Percentiles rank a stretch among this genome's conserved stretches.
phyloP scores from a whole-genome alignment of 2,797 vertebrate species.

The Lacerta viridis region DNA sequence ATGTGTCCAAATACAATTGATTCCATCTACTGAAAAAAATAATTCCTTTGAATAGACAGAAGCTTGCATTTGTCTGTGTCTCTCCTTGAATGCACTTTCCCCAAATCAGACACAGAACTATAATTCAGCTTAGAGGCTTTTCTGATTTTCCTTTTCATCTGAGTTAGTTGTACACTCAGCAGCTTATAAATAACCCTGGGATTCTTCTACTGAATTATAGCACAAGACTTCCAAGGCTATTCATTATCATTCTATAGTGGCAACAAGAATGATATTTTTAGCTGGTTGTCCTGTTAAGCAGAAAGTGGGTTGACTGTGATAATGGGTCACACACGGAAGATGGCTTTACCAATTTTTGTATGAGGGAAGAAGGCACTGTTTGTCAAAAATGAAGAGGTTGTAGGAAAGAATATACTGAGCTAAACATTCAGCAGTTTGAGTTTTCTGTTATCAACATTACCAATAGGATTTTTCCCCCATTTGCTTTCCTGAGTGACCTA shows the following conservation, averaged over 20 bases:
- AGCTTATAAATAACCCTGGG: constrained; percentile 68
- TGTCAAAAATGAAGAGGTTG: not conserved
- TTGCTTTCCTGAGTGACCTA: constrained; percentile 47
- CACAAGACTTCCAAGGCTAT: constrained; percentile 56
- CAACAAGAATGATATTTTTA: constrained; percentile 49
- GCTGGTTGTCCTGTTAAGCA: constrained; percentile 37
- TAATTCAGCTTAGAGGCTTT: constrained; percentile 62
- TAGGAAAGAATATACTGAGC: not conserved
- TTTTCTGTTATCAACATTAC: constrained; percentile 38
- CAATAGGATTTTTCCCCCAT: constrained; percentile 8
- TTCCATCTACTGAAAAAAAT: constrained; percentile 34
- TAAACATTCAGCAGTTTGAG: not conserved
- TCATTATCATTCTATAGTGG: constrained; percentile 35
- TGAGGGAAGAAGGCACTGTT: not conserved
- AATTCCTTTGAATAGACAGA: constrained; percentile 52
- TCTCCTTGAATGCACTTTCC: constrained; percentile 39
- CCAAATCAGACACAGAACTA: constrained; percentile 44
- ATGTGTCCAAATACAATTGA: constrained; percentile 50
- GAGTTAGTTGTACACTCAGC: constrained; percentile 41
- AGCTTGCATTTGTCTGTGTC: constrained; percentile 34
- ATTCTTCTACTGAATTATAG: constrained; percentile 40
- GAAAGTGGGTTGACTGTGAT: constrained; percentile 18
- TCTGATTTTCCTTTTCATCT: constrained; percentile 47
- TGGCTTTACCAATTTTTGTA: constrained; percentile 22
- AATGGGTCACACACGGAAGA: constrained; percentile 39